A percentile compares a stretch with the other conserved stretches of the same genome.
phyloP scores from a whole-genome alignment of 2,888 invertebrate species.

The Spilosoma lubricipeda region DNA sequence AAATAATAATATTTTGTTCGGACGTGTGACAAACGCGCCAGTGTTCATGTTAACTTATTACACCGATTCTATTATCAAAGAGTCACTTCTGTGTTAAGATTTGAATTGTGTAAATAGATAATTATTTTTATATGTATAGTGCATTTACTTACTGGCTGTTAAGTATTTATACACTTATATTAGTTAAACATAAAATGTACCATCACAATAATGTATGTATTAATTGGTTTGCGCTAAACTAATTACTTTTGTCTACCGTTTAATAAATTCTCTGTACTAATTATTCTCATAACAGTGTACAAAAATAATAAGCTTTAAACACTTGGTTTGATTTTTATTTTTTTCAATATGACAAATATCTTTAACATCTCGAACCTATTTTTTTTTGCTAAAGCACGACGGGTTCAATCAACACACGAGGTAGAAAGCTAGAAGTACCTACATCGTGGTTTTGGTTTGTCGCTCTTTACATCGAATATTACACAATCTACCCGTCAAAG shows the following conservation, averaged over 20 bases:
- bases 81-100: conserved; percentile 58
- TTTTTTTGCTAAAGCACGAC: background rate
- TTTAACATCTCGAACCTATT: background rate
- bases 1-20: conserved; percentile 1
- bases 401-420: no score
- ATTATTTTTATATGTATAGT: conserved; percentile 77
- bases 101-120: conserved; percentile 74
- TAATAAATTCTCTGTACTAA: conserved; percentile 72
- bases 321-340: conserved; percentile 58
- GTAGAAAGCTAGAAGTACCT: no score
- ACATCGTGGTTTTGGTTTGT: no score
- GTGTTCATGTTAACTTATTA: conserved; percentile 70
- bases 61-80: conserved; percentile 62
- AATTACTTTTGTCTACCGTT: conserved; percentile 56
- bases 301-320: conserved; percentile 85
- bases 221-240: conserved; percentile 61
- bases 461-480: no score
- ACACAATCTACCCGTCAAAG: no score
- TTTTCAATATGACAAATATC: no score
- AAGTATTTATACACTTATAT: conserved; percentile 75
- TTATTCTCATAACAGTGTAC: conserved; percentile 81
- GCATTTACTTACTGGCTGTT: conserved; percentile 83
- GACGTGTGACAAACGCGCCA: conserved; percentile 42
- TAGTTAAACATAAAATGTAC: conserved; percentile 58
- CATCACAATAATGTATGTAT: conserved; percentile 63